These are phyloP conservation scores for Sebastes minor DNA, from an alignment of 2,797 vertebrate species.

Conservation along the genomic window DNA sequence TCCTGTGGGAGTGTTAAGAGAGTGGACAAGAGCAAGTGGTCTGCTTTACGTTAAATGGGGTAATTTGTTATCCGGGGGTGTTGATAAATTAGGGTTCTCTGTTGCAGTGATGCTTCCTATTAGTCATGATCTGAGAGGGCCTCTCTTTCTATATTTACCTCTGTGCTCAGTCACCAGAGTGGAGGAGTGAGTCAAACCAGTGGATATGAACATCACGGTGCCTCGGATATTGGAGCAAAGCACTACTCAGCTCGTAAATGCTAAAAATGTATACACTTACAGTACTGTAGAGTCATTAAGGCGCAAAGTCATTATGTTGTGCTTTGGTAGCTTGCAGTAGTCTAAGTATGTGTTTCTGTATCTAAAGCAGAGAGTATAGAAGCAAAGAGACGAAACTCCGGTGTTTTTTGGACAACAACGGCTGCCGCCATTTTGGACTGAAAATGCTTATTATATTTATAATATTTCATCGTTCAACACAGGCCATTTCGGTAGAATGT, in stretches of 20 bases:
- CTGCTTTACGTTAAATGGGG: constrained; percentile 57
- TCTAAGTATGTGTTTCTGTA: background rate
- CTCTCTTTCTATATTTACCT: constrained; percentile 44
- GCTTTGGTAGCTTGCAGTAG: background rate
- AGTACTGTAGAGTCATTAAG: background rate
- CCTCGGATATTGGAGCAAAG: background rate
- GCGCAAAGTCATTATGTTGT: background rate
- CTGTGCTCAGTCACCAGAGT: constrained; percentile 23
- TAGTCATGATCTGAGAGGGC: constrained; percentile 51
- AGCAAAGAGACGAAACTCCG: too few relatives aligned
- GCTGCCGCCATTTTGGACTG: too few relatives aligned
- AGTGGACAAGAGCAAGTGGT: constrained; percentile 41
- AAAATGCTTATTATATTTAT: too few relatives aligned
- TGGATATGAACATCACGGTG: background rate
- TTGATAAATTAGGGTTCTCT: constrained; percentile 64
- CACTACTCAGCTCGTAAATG: background rate
- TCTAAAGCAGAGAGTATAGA: background rate
- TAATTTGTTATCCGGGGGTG: constrained; percentile 66
- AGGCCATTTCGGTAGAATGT: too few relatives aligned
- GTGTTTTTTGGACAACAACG: too few relatives aligned
- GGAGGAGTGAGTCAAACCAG: constrained; percentile 6
- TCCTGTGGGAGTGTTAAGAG: constrained; percentile 34
- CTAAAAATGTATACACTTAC: background rate
- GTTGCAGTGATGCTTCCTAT: constrained; percentile 52
- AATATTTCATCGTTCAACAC: too few relatives aligned